These are phyloP conservation scores for Drosophila meridiana DNA, from an alignment of 2,888 invertebrate species.

Conservation along the genomic window DNA sequence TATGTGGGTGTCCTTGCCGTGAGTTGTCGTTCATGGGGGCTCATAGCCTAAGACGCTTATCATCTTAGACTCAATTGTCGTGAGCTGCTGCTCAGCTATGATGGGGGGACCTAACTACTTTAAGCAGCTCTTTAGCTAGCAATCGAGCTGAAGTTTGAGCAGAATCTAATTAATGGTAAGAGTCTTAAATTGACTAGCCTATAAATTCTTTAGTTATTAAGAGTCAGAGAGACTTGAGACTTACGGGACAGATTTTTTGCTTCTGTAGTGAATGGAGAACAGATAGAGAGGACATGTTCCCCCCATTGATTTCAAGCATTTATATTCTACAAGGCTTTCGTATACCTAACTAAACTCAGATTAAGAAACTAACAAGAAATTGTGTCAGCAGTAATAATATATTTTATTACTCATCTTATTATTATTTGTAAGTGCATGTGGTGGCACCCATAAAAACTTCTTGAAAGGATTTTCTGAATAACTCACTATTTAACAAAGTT, in stretches of 20 bases:
- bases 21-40: neutral
- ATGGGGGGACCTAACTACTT: neutral
- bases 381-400: too few relatives aligned
- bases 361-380: too few relatives aligned
- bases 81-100: neutral
- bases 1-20: slow-evolving; percentile 26
- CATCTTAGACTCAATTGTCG: slow-evolving; percentile 5
- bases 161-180: neutral
- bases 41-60: slow-evolving; percentile 36
- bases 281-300: neutral
- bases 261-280: too few relatives aligned
- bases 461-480: too few relatives aligned
- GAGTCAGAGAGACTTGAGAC: neutral
- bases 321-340: neutral
- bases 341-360: too few relatives aligned
- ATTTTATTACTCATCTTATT: too few relatives aligned
- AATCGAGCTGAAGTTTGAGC: neutral
- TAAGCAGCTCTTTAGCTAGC: neutral
- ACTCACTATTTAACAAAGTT: neutral
- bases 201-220: neutral
- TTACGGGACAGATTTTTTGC: neutral
- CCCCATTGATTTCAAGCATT: neutral
- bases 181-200: neutral
- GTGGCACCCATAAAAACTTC: too few relatives aligned
- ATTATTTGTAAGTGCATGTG: too few relatives aligned